Conservation (phyloP, 2,888 invertebrate genomes). For the Onthophagus sagittarius region DNA sequence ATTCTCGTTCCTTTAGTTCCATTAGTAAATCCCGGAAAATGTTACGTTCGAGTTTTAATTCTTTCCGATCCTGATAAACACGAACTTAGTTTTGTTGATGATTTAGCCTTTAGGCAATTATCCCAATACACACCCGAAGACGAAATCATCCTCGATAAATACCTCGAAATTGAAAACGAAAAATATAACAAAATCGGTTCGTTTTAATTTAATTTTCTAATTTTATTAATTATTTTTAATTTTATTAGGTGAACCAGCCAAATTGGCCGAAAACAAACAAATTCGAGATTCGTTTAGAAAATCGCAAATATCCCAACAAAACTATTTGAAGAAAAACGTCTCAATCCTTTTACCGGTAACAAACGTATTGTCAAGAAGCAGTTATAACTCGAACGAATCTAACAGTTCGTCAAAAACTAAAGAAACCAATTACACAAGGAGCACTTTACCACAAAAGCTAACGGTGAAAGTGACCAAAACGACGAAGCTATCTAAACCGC, state of each 20-base stretch:
- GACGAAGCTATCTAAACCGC: background rate
- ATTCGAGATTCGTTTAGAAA: background rate
- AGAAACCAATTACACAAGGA: background rate
- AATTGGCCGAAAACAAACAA: background rate
- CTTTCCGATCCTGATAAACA: conserved; percentile 95
- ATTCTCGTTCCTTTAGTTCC: conserved; percentile 86
- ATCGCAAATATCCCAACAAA: background rate
- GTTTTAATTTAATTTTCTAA: background rate
- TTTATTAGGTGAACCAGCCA: conserved; percentile 3
- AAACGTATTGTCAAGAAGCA: background rate
- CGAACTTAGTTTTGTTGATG: conserved; percentile 98
- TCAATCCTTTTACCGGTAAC: background rate
- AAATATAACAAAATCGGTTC: background rate
- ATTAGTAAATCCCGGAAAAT: conserved; percentile 96
- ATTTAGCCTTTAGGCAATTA: conserved; percentile 86
- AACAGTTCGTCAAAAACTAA: background rate
- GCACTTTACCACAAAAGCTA: background rate
- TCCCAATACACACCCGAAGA: conserved; percentile 83
- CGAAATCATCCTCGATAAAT: conserved; percentile 71
- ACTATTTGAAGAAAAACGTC: background rate
- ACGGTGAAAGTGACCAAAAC: background rate
- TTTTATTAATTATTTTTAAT: background rate
- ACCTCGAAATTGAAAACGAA: conserved; percentile 59
- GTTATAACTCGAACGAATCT: background rate
- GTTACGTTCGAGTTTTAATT: conserved; percentile 93